phyloP scores from a whole-genome alignment of 2,888 invertebrate species.

The Rugalucina vietnamica region DNA sequence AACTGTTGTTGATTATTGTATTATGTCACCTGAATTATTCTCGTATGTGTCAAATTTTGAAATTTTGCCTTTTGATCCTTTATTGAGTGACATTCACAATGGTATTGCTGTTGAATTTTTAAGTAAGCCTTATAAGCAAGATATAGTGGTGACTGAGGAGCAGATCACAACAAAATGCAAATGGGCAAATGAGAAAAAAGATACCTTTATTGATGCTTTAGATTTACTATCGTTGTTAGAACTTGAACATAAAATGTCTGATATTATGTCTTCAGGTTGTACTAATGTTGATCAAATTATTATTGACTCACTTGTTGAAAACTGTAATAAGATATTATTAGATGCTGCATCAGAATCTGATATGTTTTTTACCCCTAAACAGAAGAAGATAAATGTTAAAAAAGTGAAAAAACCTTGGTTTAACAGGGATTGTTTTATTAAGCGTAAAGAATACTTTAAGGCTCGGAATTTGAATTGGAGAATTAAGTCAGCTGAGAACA shows the following conservation, averaged over 20 bases:
- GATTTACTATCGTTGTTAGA: background rate
- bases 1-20: constrained; percentile 6
- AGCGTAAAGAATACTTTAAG: background rate
- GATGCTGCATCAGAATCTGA: background rate
- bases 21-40: background rate
- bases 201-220: background rate
- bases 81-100: background rate
- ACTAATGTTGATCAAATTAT: background rate
- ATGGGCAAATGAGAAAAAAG: background rate
- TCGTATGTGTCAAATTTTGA: background rate
- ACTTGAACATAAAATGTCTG: background rate
- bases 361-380: background rate
- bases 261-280: background rate
- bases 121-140: background rate
- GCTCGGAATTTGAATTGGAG: background rate
- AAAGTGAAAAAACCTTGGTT: constrained; percentile 9
- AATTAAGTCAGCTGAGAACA: background rate
- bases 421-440: background rate
- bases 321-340: background rate
- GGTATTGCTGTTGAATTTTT: constrained; percentile 1
- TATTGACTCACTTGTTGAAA: background rate
- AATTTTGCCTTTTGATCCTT: constrained; percentile 1
- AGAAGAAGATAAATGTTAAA: background rate
- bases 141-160: background rate
- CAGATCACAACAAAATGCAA: background rate